Evolutionary conservation across 2,888 invertebrate species (phyloP).

Genomic region (Phanerotoma sp.): DNA sequence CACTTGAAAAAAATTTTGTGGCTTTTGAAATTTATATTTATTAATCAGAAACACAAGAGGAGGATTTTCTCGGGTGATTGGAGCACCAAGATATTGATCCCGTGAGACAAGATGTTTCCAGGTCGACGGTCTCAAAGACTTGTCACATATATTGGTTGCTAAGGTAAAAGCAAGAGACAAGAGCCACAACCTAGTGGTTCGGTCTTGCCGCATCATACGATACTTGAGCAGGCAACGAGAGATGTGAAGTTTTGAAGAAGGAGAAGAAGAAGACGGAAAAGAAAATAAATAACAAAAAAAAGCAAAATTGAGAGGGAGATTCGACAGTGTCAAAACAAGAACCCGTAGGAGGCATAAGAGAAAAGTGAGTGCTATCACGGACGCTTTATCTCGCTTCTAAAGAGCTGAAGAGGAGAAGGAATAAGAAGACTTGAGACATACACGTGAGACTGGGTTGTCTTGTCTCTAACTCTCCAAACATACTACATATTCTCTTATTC

Average conservation of each 20-base stretch:
- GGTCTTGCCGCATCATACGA: constrained; percentile 22
- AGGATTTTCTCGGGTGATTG: constrained; percentile 29
- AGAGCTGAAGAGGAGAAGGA: constrained; percentile 15
- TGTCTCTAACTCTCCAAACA: constrained; percentile 6
- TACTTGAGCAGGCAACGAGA: constrained; percentile 17
- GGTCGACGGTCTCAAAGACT: constrained; percentile 23
- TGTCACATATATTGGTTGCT: constrained; percentile 8
- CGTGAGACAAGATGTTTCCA: constrained; percentile 35
- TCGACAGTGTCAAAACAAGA: constrained; percentile 25
- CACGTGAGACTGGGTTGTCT: not conserved
- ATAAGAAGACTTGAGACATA: constrained; percentile 10
- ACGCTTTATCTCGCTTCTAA: constrained; percentile 25
- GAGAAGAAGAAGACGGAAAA: constrained; percentile 8
- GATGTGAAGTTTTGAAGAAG: constrained; percentile 5
- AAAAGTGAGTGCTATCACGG: constrained; percentile 23
- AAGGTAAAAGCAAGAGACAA: constrained; percentile 4
- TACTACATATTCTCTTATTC: not conserved
- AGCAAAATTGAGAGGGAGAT: constrained; percentile 19
- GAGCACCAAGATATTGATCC: constrained; percentile 32
- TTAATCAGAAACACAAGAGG: not conserved
- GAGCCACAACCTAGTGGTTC: constrained; percentile 19
- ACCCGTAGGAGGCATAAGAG: constrained; percentile 29
- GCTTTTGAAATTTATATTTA: not conserved
- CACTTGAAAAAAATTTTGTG: not conserved
- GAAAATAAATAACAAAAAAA: constrained; percentile 13